Base-by-base conservation (phyloP, 1,140 invertebrate genomes). In the Papilio xuthus region DNA sequence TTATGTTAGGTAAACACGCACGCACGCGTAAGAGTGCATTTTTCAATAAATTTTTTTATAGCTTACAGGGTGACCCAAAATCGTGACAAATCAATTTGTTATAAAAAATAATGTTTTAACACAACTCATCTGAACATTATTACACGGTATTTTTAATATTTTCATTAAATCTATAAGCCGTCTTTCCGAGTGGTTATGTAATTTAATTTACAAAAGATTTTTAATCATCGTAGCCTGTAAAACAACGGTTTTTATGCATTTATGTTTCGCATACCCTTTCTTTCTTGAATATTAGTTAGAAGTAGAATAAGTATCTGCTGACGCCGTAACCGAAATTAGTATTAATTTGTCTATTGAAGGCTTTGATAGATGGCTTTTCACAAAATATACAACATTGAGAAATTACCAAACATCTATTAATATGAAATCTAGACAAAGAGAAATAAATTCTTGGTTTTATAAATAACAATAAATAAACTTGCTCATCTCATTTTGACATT, bases 1-100 rank as follows among this genome's bases (percentile, higher is more conserved):
- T 92, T 89, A 92, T 92, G 86, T 91, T 91, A 85, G 81, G 86
- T 83, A 92, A 93, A 93, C 90, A 92, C 84, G 83, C 88, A 88
- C 88, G 87, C 83, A 88, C 88, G 83, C 83, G 85, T 86, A 84
- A 78, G 74, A 89, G 80, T 92, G 90, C 86, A 92, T 92, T 93
- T 92, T 92, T 93, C 90, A 91, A 84, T 73, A 88, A 86, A 37
- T 37, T 37, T 86, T 80, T 81, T 87, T 87, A 84, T 86, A 83
- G 73, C 88, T 83, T 84, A 93, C 88, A 92, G 87, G 82, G 28
- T 91, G 90, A 85, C 78, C 77, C 26, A 28, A 53, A 70, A 77
- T 79, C 44, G 20, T 53, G 4, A 37, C 32, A 37, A 6, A 37
- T 37, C 4, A 77, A 69, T 77, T 77, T 50, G 15, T 18, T 18